These are phyloP conservation scores for Diplolepis rosae DNA, from an alignment of 2,888 invertebrate species.

Conservation along the genomic window DNA sequence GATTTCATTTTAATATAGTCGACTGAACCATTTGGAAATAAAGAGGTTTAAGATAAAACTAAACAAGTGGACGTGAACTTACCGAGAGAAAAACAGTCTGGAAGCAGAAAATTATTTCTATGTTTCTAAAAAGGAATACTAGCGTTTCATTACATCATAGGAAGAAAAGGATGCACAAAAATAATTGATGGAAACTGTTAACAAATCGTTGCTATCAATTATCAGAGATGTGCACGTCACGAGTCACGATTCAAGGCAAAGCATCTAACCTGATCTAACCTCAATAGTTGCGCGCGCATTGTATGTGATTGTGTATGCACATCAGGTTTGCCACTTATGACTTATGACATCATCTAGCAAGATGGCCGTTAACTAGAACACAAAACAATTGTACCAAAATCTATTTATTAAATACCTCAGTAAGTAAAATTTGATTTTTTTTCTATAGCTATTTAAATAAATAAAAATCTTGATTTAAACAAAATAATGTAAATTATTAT, in stretches of 20 bases:
- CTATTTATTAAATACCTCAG: too few species aligned
- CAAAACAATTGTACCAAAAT: too few species aligned
- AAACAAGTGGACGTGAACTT: background rate
- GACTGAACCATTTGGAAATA: background rate
- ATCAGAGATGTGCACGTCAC: conserved; percentile 54
- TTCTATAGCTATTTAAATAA: too few species aligned
- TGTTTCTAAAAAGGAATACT: background rate
- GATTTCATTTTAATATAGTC: background rate
- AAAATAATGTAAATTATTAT: too few species aligned
- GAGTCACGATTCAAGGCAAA: conserved; percentile 52
- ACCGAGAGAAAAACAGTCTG: conserved; percentile 6
- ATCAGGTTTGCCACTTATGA: too few species aligned
- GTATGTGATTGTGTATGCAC: too few species aligned
- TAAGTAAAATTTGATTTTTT: too few species aligned
- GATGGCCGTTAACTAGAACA: too few species aligned
- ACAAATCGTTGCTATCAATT: conserved; percentile 21
- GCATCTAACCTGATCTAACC: conserved; percentile 56
- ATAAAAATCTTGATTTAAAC: too few species aligned
- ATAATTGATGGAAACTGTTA: conserved; percentile 15
- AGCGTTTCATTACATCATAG: conserved; percentile 6
- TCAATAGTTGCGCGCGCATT: conserved; percentile 59
- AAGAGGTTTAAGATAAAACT: background rate
- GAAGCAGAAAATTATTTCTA: conserved; percentile 1
- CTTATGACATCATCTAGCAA: too few species aligned
- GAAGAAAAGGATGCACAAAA: background rate